These are phyloP conservation scores for Camelus dromedarius DNA, from an alignment of 2,113 vertebrate species.

Conservation along the genomic window DNA sequence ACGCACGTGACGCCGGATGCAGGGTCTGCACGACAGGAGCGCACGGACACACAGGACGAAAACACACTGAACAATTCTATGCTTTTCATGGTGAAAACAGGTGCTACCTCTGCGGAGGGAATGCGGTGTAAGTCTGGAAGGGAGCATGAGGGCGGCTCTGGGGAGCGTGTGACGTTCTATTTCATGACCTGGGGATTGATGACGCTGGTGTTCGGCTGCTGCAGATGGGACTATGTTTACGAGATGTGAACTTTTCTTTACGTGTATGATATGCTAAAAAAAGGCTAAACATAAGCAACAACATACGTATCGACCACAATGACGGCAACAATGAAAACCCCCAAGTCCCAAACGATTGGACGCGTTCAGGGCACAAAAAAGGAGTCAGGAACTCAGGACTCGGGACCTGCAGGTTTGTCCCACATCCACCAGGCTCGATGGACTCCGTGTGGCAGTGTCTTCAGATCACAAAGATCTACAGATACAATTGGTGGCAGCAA, in stretches of 20 bases:
- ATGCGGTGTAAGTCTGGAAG: not conserved
- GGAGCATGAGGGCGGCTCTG: too few species aligned
- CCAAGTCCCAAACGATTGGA: not conserved
- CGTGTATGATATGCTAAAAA: not conserved
- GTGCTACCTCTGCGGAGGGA: not conserved
- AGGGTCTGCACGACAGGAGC: not conserved
- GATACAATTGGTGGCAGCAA: not conserved
- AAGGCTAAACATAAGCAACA: constrained; percentile 35
- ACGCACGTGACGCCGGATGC: not conserved
- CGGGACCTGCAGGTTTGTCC: not conserved
- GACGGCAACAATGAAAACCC: not conserved
- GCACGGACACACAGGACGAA: not conserved
- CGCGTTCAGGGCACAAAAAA: not conserved
- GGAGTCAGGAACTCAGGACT: not conserved
- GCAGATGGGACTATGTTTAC: not conserved
- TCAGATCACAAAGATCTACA: not conserved
- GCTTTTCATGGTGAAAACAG: not conserved
- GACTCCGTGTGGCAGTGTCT: not conserved
- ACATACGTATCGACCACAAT: not conserved
- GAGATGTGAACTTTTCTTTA: not conserved
- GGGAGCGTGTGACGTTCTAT: not conserved
- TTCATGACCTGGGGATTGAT: not conserved
- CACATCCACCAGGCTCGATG: not conserved
- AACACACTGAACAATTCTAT: not conserved
- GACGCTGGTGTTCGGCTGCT: not conserved